A percentile compares a stretch with the other conserved stretches of the same genome.
These are phyloP conservation scores for Hemibagrus wyckioides DNA, from an alignment of 2,113 vertebrate genomes.

Conservation along the genomic window DNA sequence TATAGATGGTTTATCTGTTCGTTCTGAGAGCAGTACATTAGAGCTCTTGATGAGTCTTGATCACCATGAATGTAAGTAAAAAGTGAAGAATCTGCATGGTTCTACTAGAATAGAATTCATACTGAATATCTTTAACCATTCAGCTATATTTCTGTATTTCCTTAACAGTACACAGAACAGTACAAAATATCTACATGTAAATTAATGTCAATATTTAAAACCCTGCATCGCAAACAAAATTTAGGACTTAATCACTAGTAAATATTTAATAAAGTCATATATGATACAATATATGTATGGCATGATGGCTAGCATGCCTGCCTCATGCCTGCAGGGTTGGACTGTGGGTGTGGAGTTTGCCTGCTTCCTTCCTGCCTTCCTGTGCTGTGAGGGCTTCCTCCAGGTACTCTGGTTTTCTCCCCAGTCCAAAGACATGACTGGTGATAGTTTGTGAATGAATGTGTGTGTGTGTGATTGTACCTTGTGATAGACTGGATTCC, in stretches of 20 bases:
- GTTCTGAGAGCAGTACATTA: conserved; percentile 19
- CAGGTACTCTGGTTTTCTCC: no score
- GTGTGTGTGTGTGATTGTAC: no score
- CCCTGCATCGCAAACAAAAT: neutral
- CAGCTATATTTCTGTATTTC: neutral
- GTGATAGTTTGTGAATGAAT: no score
- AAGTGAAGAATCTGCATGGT: neutral
- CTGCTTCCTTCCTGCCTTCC: no score
- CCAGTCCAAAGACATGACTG: no score
- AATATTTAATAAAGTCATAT: no score
- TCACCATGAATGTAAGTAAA: neutral
- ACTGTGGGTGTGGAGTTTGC: no score
- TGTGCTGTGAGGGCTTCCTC: no score
- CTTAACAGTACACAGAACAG: neutral
- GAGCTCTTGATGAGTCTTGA: neutral
- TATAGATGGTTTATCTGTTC: neutral
- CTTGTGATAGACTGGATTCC: no score
- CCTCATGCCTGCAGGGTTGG: no score
- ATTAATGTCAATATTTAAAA: neutral
- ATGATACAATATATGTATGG: no score
- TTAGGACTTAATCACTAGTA: neutral
- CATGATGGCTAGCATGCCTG: no score
- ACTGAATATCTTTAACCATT: neutral
- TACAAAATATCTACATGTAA: neutral
- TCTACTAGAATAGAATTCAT: neutral